Base-by-base conservation (phyloP, 1,140 invertebrate species). In the Drosophila santomea region DNA sequence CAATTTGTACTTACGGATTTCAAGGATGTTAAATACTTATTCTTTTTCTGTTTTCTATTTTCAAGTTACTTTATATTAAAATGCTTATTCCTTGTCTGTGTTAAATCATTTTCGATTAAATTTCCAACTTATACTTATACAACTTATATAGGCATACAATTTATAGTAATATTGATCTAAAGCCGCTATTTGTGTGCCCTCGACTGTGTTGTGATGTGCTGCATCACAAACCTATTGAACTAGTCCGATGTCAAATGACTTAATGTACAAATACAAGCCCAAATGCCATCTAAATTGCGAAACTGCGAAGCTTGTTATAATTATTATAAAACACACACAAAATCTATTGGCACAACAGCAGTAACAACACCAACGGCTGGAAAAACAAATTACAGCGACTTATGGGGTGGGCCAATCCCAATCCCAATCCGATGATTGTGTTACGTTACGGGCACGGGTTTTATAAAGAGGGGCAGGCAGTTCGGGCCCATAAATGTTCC, bases 401-500 rank as follows among this genome's bases (percentile, higher is more conserved):
- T 80, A 74, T 38, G 62, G 67, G 84, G 79, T 83, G 73, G 71
- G 79, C 61, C 69, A 64, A 56, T 52, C 47, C 61, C 69, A 64
- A 56, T 52, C 47, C 43, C 23, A 44, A 63, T 41, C 63, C 47
- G 60, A 75, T 75, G 71, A 66, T 66, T 64, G 51, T 77, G 48
- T 20, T 68, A 77, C 48, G 63, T 64, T 68, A 86, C 72, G 75
- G 64, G 55, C 69, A 50, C 47, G 66, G 48, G 35, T n/a, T 39
- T 51, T 12, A 48, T 14, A 54, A 38, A 39, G 28, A 32, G 48
- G 23, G 25, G 55, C 14, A 14, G 45, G 75, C 76, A 77, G 86
- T 73, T 80, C 71, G 76, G 74, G 66, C 62, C 80, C 80, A 88
- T 91, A 91, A 81, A 84, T 81, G 64, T 78, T 55, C 61, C 48